A percentile compares a stretch with the other conserved stretches of the same genome.
Evolutionary conservation across 2,888 invertebrate species (phyloP).

Genomic region (Zaprionus bogoriensis): DNA sequence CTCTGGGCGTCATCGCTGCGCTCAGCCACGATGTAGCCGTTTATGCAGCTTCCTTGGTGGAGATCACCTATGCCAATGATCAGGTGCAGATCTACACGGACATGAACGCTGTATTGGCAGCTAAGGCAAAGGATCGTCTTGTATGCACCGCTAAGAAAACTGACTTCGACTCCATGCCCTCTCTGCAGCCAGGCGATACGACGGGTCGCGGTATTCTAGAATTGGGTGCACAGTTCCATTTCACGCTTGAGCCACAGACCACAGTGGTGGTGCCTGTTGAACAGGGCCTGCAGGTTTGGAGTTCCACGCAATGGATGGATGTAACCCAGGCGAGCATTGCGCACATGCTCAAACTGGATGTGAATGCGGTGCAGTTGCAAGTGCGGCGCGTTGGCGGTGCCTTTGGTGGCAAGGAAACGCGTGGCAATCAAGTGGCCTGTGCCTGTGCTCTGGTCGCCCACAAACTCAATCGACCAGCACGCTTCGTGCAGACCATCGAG

Average conservation of each 20-base stretch:
- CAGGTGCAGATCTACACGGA: slow-evolving; percentile 64
- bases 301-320: slow-evolving; percentile 87
- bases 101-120: slow-evolving; percentile 83
- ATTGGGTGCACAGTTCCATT: slow-evolving; percentile 88
- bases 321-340: slow-evolving; percentile 85
- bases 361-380: slow-evolving; percentile 87
- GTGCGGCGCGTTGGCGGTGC: slow-evolving; percentile 91
- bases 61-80: slow-evolving; percentile 83
- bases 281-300: slow-evolving; percentile 87
- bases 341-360: slow-evolving; percentile 82
- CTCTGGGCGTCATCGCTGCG: slow-evolving; percentile 90
- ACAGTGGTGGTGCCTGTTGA: slow-evolving; percentile 87
- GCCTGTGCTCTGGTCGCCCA: slow-evolving; percentile 89
- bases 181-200: slow-evolving; percentile 44
- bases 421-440: slow-evolving; percentile 85
- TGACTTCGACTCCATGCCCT: neutral
- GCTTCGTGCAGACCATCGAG: slow-evolving; percentile 88
- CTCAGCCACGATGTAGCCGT: slow-evolving; percentile 85
- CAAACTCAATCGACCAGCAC: slow-evolving; percentile 85
- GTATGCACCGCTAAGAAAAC: slow-evolving; percentile 21
- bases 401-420: slow-evolving; percentile 90
- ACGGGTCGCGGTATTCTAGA: slow-evolving; percentile 84
- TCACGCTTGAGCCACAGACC: slow-evolving; percentile 89
- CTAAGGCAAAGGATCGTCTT: slow-evolving; percentile 59
- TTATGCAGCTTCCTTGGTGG: slow-evolving; percentile 82